phyloP scores from a whole-genome alignment of 2,888 invertebrate species.

The Lapara coniferarum region DNA sequence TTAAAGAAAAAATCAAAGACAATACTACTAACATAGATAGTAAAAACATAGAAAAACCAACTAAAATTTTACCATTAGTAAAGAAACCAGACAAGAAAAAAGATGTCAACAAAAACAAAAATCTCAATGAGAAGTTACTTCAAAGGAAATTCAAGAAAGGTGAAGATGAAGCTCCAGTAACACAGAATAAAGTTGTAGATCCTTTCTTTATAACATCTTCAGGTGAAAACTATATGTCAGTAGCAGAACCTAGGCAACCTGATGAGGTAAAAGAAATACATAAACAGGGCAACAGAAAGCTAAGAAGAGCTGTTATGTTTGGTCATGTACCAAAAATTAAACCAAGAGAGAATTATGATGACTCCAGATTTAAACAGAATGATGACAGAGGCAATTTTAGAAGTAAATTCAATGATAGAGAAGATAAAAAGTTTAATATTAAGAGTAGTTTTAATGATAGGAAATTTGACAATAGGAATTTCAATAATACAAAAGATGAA shows the following conservation, averaged over 20 bases:
- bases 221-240: constrained; percentile 74
- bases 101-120: constrained; percentile 65
- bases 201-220: constrained; percentile 76
- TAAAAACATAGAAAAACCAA: constrained; percentile 23
- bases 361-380: constrained; percentile 40
- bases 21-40: constrained; percentile 20
- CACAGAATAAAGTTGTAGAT: constrained; percentile 66
- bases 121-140: constrained; percentile 67
- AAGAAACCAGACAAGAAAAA: constrained; percentile 56
- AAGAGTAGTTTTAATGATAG: constrained; percentile 36
- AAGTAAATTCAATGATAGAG: constrained; percentile 37
- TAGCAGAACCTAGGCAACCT: constrained; percentile 71
- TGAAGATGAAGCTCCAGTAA: constrained; percentile 39
- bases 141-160: constrained; percentile 65
- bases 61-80: background rate
- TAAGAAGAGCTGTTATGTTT: constrained; percentile 76
- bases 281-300: constrained; percentile 69
- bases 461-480: constrained; percentile 28
- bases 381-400: constrained; percentile 40
- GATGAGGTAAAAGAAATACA: constrained; percentile 76
- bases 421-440: constrained; percentile 37
- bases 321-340: constrained; percentile 67
- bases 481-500: constrained; percentile 38
- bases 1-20: constrained; percentile 22
- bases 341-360: constrained; percentile 49